phyloP scores from a whole-genome alignment of 2,888 invertebrate genomes.

The Imbricaverruca yamaguchii region DNA sequence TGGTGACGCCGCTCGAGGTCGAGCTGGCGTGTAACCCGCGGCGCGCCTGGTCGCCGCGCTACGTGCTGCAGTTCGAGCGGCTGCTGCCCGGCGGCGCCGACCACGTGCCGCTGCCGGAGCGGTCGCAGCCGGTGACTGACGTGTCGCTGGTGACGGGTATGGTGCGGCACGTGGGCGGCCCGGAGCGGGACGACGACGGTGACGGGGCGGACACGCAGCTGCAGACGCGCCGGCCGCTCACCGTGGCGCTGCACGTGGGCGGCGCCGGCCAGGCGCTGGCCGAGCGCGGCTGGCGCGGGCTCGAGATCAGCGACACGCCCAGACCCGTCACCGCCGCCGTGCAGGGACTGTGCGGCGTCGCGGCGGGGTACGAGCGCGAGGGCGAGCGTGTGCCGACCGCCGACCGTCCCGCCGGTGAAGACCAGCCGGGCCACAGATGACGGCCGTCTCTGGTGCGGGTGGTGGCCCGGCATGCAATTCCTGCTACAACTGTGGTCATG shows the following conservation, averaged over 20 bases:
- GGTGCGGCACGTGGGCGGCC: conserved; percentile 47
- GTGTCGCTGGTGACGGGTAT: conserved; percentile 68
- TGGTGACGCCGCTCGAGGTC: conserved; percentile 85
- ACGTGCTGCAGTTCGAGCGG: conserved; percentile 63
- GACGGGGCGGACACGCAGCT: background rate
- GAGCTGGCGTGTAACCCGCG: conserved; percentile 59
- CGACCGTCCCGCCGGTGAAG: too few relatives aligned
- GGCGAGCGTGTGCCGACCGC: background rate
- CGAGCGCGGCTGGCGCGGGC: conserved; percentile 60
- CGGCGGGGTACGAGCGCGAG: conserved; percentile 44
- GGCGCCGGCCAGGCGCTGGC: background rate
- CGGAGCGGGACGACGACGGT: background rate
- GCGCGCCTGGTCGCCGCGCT: conserved; percentile 47
- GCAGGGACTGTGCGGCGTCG: conserved; percentile 68
- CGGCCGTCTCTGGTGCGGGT: too few relatives aligned
- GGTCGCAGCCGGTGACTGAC: conserved; percentile 44
- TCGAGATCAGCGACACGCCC: conserved; percentile 71
- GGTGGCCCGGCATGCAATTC: too few relatives aligned
- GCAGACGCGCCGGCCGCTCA: background rate
- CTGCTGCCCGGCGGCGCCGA: conserved; percentile 54
- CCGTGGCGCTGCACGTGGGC: background rate
- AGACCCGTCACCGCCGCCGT: conserved; percentile 59
- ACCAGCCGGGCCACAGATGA: too few relatives aligned
- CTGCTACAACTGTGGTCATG: too few relatives aligned
- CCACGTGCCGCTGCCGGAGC: conserved; percentile 21